Conservation (phyloP, 2,797 vertebrate species). For the Arvicola amphibius region DNA sequence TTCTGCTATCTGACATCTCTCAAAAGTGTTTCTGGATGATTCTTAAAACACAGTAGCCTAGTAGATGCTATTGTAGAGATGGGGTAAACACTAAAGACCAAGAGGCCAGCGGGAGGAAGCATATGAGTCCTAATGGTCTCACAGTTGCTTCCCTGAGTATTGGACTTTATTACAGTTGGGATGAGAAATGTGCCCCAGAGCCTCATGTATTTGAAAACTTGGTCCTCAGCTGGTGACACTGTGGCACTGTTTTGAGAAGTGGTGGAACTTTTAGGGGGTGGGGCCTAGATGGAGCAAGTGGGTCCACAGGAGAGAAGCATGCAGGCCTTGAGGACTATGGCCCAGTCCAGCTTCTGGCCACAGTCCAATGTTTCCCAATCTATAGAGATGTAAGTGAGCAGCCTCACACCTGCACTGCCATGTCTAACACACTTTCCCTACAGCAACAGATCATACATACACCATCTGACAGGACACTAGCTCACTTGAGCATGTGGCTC, state of each 20-base stretch:
- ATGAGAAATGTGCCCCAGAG: neutral
- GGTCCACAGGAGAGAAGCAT: too few relatives aligned
- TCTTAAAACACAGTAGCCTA: neutral
- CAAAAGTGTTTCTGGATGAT: neutral
- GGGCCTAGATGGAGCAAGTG: neutral
- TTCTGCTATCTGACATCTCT: neutral
- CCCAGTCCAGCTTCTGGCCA: neutral
- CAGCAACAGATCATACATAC: rapidly evolving
- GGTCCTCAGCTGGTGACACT: neutral
- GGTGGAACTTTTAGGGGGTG: neutral
- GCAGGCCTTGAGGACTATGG: neutral
- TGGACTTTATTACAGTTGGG: neutral
- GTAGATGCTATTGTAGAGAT: neutral
- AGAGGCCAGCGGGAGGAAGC: neutral
- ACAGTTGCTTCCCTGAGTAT: neutral
- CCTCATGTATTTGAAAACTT: neutral
- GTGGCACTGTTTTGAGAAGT: neutral
- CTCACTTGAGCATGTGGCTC: neutral
- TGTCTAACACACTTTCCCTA: rapidly evolving
- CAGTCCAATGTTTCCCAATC: neutral
- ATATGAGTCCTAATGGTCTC: neutral
- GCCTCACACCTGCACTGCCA: too few relatives aligned
- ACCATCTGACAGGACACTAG: too few relatives aligned
- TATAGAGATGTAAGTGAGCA: neutral
- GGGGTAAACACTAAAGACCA: neutral